Evolutionary conservation across 1,140 invertebrate genomes (phyloP), one percentile per base, ranked within the genome.

Genomic region (Drusus annulatus): DNA sequence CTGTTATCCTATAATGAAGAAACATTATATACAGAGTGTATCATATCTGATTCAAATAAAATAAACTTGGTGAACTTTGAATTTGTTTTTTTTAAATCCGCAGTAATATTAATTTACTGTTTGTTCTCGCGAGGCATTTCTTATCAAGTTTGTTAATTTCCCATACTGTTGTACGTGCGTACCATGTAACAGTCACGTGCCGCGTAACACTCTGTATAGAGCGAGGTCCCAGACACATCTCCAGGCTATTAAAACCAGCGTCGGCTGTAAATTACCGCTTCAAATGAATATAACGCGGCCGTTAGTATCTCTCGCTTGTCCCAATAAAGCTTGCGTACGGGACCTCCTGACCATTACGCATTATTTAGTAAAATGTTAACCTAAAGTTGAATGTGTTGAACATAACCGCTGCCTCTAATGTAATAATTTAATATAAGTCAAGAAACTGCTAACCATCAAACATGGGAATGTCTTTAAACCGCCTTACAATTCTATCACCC

Each of bases 11-110:
- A 60, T 45, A 60, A 23, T n/a, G n/a, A n/a, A n/a, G n/a, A n/a
- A n/a, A n/a, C n/a, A n/a, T n/a, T n/a, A n/a, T 60, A 19, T 60
- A 60, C 56, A 60, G 56, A 60, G 56, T 21, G 56, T 21, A 23
- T 60, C 17, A 60, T 19, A 60, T 60, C 56, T 23, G 17, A 60
- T 19, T 60, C 56, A 21, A 60, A 60, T 17, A 19, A 23, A 60
- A 60, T 45, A 45, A 45, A 7, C 10, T 45, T 45, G 36, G 36
- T 17, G 19, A 56, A 21, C n/a, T 60, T 21, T 60, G 2, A n/a
- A 21, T 10, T 60, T 21, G 56, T 60, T 60, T 60, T 58, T 23
- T 60, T 60, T 60, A 21, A 23, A 21, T 21, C 56, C 7, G 56
- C 23, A 60, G 56, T 45, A 45, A 60, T 60, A 58, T 58, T 21